Percentiles rank a stretch among this genome's conserved stretches.
phyloP scores from a whole-genome alignment of 1,140 invertebrate genomes.

The Delia radicum region DNA sequence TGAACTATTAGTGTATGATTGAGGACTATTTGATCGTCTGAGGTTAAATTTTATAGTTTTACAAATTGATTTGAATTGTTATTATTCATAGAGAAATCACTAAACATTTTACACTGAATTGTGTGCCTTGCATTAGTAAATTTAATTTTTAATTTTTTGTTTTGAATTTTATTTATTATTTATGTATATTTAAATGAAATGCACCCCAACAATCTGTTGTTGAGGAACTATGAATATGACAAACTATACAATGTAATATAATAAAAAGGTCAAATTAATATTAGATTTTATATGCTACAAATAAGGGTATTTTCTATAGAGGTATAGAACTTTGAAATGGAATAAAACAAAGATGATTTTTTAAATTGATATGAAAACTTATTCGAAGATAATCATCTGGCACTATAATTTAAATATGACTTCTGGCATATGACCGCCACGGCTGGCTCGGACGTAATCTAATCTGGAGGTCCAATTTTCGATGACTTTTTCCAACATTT shows the following conservation, averaged over 20 bases:
- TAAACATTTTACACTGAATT: neutral
- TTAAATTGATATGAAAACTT: no score
- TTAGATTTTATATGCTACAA: neutral
- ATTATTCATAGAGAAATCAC: neutral
- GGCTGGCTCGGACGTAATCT: no score
- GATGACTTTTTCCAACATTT: no score
- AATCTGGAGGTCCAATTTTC: no score
- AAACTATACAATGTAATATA: neutral
- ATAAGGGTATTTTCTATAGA: no score
- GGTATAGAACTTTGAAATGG: no score
- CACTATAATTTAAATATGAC: no score
- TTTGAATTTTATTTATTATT: neutral
- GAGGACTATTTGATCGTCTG: neutral
- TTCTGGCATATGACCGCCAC: no score
- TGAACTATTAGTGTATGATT: neutral
- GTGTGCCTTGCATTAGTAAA: neutral
- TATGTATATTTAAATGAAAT: slow-evolving; percentile 10
- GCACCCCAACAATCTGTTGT: neutral
- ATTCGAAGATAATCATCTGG: no score
- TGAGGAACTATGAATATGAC: neutral
- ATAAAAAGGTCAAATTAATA: neutral
- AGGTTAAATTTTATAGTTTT: slow-evolving; percentile 6
- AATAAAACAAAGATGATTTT: no score
- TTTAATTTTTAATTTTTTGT: neutral
- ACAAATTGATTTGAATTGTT: slow-evolving; percentile 19